phyloP scores from a whole-genome alignment of 2,113 vertebrate species.

The Thymallus thymallus region DNA sequence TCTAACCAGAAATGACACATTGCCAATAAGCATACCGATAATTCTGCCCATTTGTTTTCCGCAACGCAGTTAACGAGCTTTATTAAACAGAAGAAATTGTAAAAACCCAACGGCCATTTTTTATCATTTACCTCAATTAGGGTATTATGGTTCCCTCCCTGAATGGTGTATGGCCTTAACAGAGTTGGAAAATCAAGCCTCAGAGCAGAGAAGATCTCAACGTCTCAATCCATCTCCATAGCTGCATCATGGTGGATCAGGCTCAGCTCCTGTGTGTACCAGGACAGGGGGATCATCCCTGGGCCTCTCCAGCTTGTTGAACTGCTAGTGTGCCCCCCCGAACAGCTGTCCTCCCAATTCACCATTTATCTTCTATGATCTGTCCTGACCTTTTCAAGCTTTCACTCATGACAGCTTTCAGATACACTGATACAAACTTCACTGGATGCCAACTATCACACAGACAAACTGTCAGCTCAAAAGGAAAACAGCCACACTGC shows the following conservation, averaged over 20 bases:
- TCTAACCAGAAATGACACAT: slow-evolving; percentile 76
- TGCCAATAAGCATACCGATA: slow-evolving; percentile 54
- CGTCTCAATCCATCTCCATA: background rate
- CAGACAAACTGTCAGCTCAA: slow-evolving; percentile 75
- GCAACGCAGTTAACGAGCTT: slow-evolving; percentile 52
- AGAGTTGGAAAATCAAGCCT: background rate
- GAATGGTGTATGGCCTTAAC: slow-evolving; percentile 6
- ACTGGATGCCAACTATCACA: slow-evolving; percentile 74
- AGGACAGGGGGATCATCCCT: slow-evolving; percentile 54
- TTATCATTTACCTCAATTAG: slow-evolving; percentile 47
- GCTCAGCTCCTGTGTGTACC: slow-evolving; percentile 25
- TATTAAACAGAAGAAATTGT: slow-evolving; percentile 53
- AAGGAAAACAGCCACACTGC: slow-evolving; percentile 58
- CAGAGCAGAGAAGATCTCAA: background rate
- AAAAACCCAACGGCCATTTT: slow-evolving; percentile 45
- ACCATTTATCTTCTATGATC: slow-evolving; percentile 86
- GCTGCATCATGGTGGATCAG: slow-evolving; percentile 30
- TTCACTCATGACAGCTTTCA: slow-evolving; percentile 88
- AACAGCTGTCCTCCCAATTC: slow-evolving; percentile 80
- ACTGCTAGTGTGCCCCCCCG: slow-evolving; percentile 76
- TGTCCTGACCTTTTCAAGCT: slow-evolving; percentile 88
- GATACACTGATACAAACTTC: slow-evolving; percentile 85
- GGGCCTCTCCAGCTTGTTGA: slow-evolving; percentile 59
- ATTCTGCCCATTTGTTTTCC: slow-evolving; percentile 51
- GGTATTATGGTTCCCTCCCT: slow-evolving; percentile 14